Percentiles rank a stretch among this genome's conserved stretches.
Evolutionary conservation across 2,113 vertebrate species (phyloP).

Genomic region (Varanus salvator): DNA sequence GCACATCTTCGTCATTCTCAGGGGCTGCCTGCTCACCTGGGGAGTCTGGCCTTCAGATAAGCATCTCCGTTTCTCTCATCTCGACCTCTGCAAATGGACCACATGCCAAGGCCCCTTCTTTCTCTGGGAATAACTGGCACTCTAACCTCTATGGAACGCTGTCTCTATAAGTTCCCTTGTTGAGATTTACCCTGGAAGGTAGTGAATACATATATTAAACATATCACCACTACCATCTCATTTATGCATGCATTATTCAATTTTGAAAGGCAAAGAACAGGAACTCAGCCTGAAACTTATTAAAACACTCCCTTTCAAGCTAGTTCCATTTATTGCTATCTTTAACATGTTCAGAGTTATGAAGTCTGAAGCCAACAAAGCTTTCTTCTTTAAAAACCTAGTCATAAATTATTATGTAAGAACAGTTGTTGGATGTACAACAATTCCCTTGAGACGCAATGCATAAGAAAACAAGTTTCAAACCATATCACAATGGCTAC

Average conservation of each 20-base stretch:
- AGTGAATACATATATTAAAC: too few species aligned
- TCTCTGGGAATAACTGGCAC: too few species aligned
- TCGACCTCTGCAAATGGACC: too few species aligned
- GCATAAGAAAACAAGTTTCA: slow-evolving; percentile 14
- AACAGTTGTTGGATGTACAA: neutral
- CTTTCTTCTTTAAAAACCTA: slow-evolving; percentile 19
- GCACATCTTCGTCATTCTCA: too few species aligned
- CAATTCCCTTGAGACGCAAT: neutral
- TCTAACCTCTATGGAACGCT: too few species aligned
- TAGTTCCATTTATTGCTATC: slow-evolving; percentile 18
- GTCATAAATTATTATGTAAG: slow-evolving; percentile 36
- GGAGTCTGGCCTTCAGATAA: too few species aligned
- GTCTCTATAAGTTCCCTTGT: neutral
- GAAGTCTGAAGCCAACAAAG: slow-evolving; percentile 1
- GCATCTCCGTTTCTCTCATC: too few species aligned
- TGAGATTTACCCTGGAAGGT: neutral
- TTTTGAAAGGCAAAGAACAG: slow-evolving; percentile 23
- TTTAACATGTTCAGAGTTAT: neutral
- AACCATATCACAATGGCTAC: neutral
- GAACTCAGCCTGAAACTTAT: slow-evolving; percentile 21
- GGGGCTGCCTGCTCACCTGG: too few species aligned
- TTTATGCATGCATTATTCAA: neutral
- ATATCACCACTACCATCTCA: too few species aligned
- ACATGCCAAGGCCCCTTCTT: too few species aligned
- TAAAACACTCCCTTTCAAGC: slow-evolving; percentile 34